Evolutionary conservation across 2,797 vertebrate species (phyloP).

Genomic region (Trachops cirrhosus): DNA sequence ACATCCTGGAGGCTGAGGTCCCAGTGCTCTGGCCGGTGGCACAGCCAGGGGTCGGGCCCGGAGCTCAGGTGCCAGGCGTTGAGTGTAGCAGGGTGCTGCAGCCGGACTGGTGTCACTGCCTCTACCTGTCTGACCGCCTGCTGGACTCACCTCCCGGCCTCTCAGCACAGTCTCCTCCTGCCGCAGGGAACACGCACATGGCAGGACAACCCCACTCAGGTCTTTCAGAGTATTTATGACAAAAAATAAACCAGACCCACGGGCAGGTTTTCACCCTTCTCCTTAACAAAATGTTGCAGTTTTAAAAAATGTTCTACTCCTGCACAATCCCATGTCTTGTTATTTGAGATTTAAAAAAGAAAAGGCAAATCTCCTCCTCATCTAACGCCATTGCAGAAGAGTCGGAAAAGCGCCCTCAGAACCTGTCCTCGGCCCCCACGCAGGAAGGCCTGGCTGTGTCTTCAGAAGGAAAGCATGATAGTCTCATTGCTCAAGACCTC

Average conservation of each 20-base stretch:
- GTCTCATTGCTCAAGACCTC: background rate
- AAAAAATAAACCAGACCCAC: background rate
- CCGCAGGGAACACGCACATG: accelerated
- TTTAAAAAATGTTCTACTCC: background rate
- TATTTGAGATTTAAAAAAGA: background rate
- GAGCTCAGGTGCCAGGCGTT: accelerated
- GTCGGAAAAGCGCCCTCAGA: background rate
- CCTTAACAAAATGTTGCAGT: background rate
- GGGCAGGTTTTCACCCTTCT: background rate
- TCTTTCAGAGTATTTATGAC: background rate
- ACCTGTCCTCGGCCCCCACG: accelerated
- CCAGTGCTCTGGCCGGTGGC: background rate
- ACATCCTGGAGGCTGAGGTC: background rate
- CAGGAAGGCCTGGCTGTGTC: background rate
- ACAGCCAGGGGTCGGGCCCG: background rate
- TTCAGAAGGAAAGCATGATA: background rate
- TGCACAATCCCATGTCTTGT: background rate
- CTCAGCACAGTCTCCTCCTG: background rate
- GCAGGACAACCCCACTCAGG: background rate
- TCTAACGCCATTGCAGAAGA: background rate
- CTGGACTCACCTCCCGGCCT: background rate
- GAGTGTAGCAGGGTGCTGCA: background rate
- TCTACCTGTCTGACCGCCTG: background rate
- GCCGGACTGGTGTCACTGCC: background rate
- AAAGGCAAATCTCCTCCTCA: too few relatives aligned